Evolutionary conservation across 2,113 vertebrate genomes (phyloP).

Genomic region (Onychostruthus taczanowskii): DNA sequence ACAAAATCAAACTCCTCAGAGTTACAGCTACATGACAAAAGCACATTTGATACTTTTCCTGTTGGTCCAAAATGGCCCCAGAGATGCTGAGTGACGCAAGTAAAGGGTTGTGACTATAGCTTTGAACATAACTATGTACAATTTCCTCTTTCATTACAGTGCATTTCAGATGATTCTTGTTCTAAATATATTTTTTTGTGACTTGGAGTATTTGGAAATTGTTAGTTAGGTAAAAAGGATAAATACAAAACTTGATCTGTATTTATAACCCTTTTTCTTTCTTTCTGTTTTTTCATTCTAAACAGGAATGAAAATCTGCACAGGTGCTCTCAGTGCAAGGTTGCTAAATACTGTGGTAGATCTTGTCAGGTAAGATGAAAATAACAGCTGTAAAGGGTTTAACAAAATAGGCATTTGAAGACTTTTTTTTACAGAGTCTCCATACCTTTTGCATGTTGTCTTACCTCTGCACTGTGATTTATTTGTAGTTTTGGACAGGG

Average conservation of each 20-base stretch:
- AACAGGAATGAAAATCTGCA: conserved; percentile 80
- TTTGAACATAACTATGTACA: neutral
- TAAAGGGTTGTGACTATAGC: neutral
- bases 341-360: conserved; percentile 85
- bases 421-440: neutral
- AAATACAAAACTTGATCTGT: neutral
- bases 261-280: neutral
- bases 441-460: neutral
- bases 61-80: neutral
- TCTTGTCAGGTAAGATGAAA: conserved; percentile 86
- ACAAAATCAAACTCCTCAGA: neutral
- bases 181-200: neutral
- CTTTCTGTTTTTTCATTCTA: neutral
- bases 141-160: neutral
- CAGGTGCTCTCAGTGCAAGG: conserved; percentile 91
- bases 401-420: neutral
- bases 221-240: neutral
- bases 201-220: neutral
- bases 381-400: neutral
- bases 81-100: neutral
- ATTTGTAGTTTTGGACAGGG: neutral
- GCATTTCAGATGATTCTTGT: neutral
- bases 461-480: neutral
- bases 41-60: neutral
- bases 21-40: neutral